Conservation (phyloP, 2,797 vertebrate genomes). For the Babyrousa celebensis region DNA sequence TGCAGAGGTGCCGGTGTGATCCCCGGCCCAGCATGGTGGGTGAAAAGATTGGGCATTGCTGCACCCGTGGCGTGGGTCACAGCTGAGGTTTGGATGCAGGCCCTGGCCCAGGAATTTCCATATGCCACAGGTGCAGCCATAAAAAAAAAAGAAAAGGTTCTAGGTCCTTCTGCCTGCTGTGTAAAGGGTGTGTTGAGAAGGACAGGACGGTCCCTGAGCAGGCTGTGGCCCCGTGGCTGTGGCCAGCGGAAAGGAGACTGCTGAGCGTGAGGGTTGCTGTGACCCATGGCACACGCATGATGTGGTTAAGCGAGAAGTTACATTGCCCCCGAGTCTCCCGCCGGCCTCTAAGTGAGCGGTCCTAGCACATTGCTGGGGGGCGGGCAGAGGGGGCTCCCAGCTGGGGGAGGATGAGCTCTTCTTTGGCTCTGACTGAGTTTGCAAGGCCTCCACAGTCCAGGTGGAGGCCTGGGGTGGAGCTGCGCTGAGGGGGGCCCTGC, state of each 20-base stretch:
- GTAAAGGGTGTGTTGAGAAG: neutral
- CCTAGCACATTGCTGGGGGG: neutral
- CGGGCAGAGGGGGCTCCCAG: neutral
- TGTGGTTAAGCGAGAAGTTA: neutral
- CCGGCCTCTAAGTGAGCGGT: neutral
- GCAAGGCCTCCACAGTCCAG: neutral
- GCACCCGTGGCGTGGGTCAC: too few relatives aligned
- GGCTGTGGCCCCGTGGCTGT: neutral
- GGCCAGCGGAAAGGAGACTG: neutral
- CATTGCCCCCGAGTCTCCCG: neutral
- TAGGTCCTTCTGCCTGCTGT: neutral
- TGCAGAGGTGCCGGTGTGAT: too few relatives aligned
- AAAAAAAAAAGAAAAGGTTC: neutral
- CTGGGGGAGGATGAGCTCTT: neutral
- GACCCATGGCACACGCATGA: fast-evolving
- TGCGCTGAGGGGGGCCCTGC: neutral
- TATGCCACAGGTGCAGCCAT: too few relatives aligned
- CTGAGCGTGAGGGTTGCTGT: neutral
- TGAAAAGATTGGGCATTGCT: too few relatives aligned
- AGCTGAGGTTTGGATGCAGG: too few relatives aligned
- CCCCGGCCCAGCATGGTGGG: too few relatives aligned
- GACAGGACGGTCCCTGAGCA: neutral
- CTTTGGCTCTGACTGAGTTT: neutral
- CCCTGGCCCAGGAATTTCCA: too few relatives aligned
- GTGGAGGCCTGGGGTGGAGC: neutral